phyloP scores from a whole-genome alignment of 2,888 invertebrate species.

The Melinaea menophilus region DNA sequence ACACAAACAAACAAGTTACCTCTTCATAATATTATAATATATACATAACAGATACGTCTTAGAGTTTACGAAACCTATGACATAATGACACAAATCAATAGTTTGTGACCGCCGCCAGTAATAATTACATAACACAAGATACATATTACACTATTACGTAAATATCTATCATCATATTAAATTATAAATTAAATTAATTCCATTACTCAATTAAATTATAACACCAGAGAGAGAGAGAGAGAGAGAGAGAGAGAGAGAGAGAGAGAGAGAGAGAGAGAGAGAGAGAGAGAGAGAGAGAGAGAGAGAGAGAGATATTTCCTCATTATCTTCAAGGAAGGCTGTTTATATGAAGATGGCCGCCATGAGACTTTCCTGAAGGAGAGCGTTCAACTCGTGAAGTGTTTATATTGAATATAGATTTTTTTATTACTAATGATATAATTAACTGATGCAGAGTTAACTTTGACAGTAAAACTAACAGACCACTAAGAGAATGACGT shows the following conservation, averaged over 20 bases:
- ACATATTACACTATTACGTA: conserved; percentile 4
- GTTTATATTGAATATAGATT: not conserved
- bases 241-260: not conserved
- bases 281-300: no score
- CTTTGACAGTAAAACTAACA: not conserved
- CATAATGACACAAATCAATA: conserved; percentile 6
- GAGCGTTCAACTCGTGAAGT: not conserved
- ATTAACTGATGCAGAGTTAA: not conserved
- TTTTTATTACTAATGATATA: not conserved
- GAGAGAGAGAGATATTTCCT: not conserved
- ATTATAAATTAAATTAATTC: not conserved
- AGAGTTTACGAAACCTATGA: not conserved
- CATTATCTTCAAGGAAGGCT: not conserved
- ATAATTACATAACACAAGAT: not conserved
- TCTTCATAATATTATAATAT: not conserved
- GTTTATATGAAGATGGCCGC: not conserved
- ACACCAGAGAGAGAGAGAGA: not conserved
- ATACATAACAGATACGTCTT: not conserved
- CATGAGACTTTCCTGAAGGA: not conserved
- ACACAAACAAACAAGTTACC: not conserved
- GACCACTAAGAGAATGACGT: not conserved
- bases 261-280: not conserved
- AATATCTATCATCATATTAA: not conserved
- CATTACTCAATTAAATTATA: not conserved
- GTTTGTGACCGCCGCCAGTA: not conserved